phyloP scores from a whole-genome alignment of 2,888 invertebrate species.

The Notocelia uddmanniana region DNA sequence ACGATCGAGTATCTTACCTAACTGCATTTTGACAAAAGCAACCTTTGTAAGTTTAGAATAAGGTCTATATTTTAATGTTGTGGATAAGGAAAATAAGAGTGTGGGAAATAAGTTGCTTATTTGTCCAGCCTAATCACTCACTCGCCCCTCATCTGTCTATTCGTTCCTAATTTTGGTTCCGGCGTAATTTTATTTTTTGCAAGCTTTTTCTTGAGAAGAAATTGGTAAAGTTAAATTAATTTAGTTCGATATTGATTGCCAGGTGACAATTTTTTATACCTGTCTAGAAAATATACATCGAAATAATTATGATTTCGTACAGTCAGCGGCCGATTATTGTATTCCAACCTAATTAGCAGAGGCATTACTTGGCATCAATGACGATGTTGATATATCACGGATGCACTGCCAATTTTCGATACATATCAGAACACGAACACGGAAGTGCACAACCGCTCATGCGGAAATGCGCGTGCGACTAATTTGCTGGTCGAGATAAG shows the following conservation, averaged over 20 bases:
- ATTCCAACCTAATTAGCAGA: too few relatives aligned
- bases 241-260: not conserved
- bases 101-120: not conserved
- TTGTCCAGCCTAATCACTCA: slow-evolving; percentile 56
- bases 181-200: slow-evolving; percentile 37
- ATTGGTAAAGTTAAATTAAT: slow-evolving; percentile 23
- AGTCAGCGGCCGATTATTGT: too few relatives aligned
- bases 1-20: not conserved
- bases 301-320: too few relatives aligned
- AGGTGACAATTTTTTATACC: not conserved
- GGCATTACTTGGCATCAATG: too few relatives aligned
- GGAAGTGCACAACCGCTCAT: too few relatives aligned
- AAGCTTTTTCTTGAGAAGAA: slow-evolving; percentile 21
- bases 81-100: not conserved
- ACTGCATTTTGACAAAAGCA: not conserved
- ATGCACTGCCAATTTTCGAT: too few relatives aligned
- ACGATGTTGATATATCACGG: too few relatives aligned
- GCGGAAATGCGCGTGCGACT: too few relatives aligned
- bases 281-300: too few relatives aligned
- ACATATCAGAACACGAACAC: too few relatives aligned
- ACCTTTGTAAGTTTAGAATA: not conserved
- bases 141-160: slow-evolving; percentile 51
- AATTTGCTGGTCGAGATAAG: too few relatives aligned
- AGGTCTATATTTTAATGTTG: not conserved
- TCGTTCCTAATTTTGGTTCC: slow-evolving; percentile 48